Evolutionary conservation across 2,888 invertebrate genomes (phyloP), one percentile per base, ranked within the genome.

Genomic region (Spodoptera littoralis): DNA sequence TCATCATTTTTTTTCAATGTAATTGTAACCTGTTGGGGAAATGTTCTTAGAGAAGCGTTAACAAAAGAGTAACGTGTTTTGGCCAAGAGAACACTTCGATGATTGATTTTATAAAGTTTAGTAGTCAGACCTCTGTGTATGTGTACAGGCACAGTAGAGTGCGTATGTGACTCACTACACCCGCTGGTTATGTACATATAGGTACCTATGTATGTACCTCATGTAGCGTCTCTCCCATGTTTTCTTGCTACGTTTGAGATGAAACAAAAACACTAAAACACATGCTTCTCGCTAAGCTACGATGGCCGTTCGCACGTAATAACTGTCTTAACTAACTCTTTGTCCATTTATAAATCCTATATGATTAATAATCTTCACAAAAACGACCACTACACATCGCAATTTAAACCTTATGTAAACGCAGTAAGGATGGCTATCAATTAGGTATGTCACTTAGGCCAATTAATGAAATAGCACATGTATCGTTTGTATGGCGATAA

Each of bases 401-500:
- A 76, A 54, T 61, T 11, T 67, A 6, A 46, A 70, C 76, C 53
- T 53, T 73, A 55, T n/a, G 5, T 9, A 4, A 8, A 51, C 2
- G 65, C 1, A 53, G 46, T 70, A 82, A 54, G 58, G 75, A 57
- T 49, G 55, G 22, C 27, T 73, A 63, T 70, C 50, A 60, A 64
- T 68, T 60, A 62, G 61, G 70, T 70, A 65, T 68, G 79, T 82
- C 82, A 85, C 77, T 67, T 59, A 65, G 70, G 86, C 86, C 90
- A 90, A 90, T 90, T 90, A 90, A 89, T 90, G 86, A 87, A 88
- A 87, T 86, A 88, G 86, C 87, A 85, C 87, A 85, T 84, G 83
- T 88, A 85, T 88, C 86, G 84, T 86, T 88, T 90, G 88, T 88
- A 90, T 69, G 84, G 90, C 89, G 89, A 90, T 91, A 90, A 90